These are phyloP conservation scores for Agrochola litura DNA, from an alignment of 2,888 invertebrate genomes.

Conservation along the genomic window DNA sequence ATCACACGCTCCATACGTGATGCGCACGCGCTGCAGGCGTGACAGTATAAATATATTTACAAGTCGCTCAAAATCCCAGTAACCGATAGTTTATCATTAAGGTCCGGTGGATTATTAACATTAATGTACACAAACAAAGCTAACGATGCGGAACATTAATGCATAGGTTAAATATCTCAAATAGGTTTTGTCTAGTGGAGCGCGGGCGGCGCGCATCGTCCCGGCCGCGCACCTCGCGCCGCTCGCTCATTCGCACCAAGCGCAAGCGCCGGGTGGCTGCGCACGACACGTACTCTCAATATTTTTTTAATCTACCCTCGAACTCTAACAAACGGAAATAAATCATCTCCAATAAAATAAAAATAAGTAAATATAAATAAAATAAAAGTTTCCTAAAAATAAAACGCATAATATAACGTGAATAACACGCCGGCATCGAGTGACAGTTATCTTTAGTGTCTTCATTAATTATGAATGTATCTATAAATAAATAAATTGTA, in stretches of 20 bases:
- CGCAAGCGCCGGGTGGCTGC: slow-evolving; percentile 83
- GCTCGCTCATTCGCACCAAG: slow-evolving; percentile 81
- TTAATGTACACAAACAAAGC: slow-evolving; percentile 77
- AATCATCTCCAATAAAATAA: slow-evolving; percentile 53
- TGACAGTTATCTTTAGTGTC: slow-evolving; percentile 82
- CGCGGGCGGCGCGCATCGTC: slow-evolving; percentile 67
- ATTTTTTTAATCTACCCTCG: slow-evolving; percentile 73
- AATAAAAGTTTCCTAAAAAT: slow-evolving; percentile 40
- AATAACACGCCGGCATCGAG: slow-evolving; percentile 73
- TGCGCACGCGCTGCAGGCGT: slow-evolving; percentile 81
- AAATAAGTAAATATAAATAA: slow-evolving; percentile 45
- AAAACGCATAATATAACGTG: slow-evolving; percentile 49
- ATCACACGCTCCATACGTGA: slow-evolving; percentile 81
- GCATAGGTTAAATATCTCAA: slow-evolving; percentile 78
- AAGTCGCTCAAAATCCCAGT: slow-evolving; percentile 74
- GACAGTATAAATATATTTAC: slow-evolving; percentile 80
- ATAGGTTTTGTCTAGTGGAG: slow-evolving; percentile 76
- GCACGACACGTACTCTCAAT: slow-evolving; percentile 65
- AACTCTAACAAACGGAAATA: slow-evolving; percentile 59
- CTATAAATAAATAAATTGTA: slow-evolving; percentile 76
- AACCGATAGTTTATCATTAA: slow-evolving; percentile 76
- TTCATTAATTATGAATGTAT: slow-evolving; percentile 75
- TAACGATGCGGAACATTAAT: slow-evolving; percentile 73
- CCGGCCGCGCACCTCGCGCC: slow-evolving; percentile 70
- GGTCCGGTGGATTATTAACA: slow-evolving; percentile 78